Conservation (phyloP, 2,888 invertebrate species). For the Macrosiphum euphorbiae region DNA sequence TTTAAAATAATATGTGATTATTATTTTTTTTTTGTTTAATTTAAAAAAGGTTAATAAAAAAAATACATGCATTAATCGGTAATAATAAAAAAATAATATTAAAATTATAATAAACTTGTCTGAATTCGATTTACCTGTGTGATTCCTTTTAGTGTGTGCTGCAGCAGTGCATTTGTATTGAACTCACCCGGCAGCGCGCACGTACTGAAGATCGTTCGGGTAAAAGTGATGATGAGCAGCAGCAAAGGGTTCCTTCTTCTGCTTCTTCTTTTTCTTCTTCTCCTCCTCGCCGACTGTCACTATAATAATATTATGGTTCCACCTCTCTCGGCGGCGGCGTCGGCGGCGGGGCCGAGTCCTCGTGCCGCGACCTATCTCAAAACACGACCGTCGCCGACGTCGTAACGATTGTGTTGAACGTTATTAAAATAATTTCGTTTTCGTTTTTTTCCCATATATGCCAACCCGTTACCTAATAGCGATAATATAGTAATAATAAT, state of each 20-base stretch:
- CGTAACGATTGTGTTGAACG: slow-evolving; percentile 7
- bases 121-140: slow-evolving; percentile 32
- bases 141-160: slow-evolving; percentile 33
- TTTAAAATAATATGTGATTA: not conserved
- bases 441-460: slow-evolving; percentile 1
- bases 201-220: slow-evolving; percentile 62
- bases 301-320: not conserved
- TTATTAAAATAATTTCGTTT: slow-evolving; percentile 20
- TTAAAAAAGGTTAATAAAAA: not conserved
- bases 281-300: not conserved
- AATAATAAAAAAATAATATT: not conserved
- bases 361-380: not conserved
- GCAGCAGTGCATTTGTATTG: slow-evolving; percentile 54
- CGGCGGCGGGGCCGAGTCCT: slow-evolving; percentile 18
- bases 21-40: not conserved
- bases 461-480: not conserved
- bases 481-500: not conserved
- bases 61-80: not conserved
- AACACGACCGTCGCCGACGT: slow-evolving; percentile 30
- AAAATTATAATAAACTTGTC: not conserved
- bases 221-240: slow-evolving; percentile 57
- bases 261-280: slow-evolving; percentile 41
- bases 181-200: slow-evolving; percentile 63
- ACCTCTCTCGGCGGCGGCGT: slow-evolving; percentile 42
- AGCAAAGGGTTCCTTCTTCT: slow-evolving; percentile 50